Evolutionary conservation across 1,140 invertebrate genomes (phyloP).

Genomic region (Ceratosolen solmsi): DNA sequence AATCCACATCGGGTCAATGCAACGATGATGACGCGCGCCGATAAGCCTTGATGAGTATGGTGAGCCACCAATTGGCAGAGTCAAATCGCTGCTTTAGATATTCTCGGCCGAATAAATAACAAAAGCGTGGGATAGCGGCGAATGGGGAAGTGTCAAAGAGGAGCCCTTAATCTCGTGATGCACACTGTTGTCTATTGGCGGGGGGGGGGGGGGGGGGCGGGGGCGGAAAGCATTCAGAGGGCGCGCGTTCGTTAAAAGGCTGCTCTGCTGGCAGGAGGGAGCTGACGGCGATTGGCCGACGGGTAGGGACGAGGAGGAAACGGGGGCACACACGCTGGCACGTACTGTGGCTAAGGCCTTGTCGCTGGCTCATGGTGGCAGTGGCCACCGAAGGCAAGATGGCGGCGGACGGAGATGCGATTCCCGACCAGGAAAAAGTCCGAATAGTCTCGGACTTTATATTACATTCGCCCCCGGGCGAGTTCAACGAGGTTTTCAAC

Average conservation of each 20-base stretch:
- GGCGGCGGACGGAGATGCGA: constrained; percentile 80
- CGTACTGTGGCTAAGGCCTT: constrained; percentile 46
- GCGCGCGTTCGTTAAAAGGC: too few relatives aligned
- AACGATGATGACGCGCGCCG: too few relatives aligned
- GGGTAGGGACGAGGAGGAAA: not conserved
- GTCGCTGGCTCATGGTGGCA: constrained; percentile 57
- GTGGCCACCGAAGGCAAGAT: constrained; percentile 71
- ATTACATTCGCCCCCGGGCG: constrained; percentile 97
- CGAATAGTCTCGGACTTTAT: constrained; percentile 98
- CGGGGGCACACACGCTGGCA: constrained; percentile 43
- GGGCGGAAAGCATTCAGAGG: too few relatives aligned
- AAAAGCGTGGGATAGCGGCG: too few relatives aligned
- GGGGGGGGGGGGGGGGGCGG: too few relatives aligned
- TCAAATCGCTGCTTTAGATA: too few relatives aligned
- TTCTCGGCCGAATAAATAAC: too few relatives aligned
- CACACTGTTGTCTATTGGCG: too few relatives aligned
- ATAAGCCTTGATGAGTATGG: not conserved
- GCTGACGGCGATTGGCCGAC: not conserved
- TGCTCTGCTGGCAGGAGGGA: not conserved
- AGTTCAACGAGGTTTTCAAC: constrained; percentile 99
- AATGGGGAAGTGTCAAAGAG: too few relatives aligned
- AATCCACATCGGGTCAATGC: too few relatives aligned
- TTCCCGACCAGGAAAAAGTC: constrained; percentile 92
- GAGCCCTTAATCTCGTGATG: too few relatives aligned
- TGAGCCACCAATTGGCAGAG: too few relatives aligned